Evolutionary conservation across 1,140 invertebrate species (phyloP), one percentile per base, ranked within the genome.

Genomic region (Eulimnadia texana): DNA sequence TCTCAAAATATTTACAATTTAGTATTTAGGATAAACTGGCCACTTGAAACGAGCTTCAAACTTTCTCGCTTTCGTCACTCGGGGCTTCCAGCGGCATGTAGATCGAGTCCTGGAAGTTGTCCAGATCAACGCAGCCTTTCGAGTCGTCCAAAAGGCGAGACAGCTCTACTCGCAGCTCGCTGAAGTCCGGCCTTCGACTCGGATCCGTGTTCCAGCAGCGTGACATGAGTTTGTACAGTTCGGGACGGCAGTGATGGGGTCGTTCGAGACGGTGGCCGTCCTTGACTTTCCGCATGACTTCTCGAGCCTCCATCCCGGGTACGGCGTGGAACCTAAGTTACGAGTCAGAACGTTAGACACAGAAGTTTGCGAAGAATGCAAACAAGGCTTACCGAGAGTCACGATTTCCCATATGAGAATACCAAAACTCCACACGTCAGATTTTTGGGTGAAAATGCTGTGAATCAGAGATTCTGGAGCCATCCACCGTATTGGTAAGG

Each of bases 341-440:
- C n/a, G n/a, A n/a, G n/a, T n/a, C n/a, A n/a, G n/a, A n/a, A n/a
- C n/a, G n/a, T n/a, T n/a, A n/a, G n/a, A n/a, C n/a, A n/a, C n/a
- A n/a, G n/a, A n/a, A n/a, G n/a, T n/a, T n/a, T n/a, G n/a, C n/a
- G n/a, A n/a, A n/a, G n/a, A n/a, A n/a, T n/a, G n/a, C n/a, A n/a
- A n/a, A n/a, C n/a, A n/a, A n/a, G n/a, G n/a, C n/a, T 42, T 69
- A 74, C 74, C 75, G 63, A 77, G 69, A 56, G 87, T 89, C 25
- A 88, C 82, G 64, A 92, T 90, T 74, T 92, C 88, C 88, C 88
- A 91, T 61, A 89, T 76, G 2, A 90, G 74, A 33, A 92, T 83
- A 19, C 89, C 89, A 69, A 87, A 90, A 50, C 87, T 84, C 88
- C 88, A 92, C 0, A 90, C 85, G 66, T 92, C 89, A 19, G 85